Evolutionary conservation across 37 sponge, comb jelly and placozoan genomes (phyloP), one percentile per base, ranked within the genome.

Genomic region (Hexactinellida sp.): DNA sequence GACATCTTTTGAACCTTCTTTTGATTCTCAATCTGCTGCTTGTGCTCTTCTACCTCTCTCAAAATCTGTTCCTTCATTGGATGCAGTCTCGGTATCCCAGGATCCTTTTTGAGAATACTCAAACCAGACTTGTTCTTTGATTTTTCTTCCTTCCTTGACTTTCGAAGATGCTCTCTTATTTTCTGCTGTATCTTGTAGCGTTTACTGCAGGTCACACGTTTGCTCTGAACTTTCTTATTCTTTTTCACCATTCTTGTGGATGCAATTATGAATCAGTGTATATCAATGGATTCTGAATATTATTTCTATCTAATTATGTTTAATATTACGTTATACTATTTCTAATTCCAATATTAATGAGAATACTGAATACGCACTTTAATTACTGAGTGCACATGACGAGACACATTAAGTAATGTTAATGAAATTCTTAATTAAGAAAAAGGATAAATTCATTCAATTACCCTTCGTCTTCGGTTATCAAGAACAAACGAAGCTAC

Each of bases 21-120:
- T 85, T 47, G 52, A 19, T 19, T 47, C 16, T 47, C 52, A 47
- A 87, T 87, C 51, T 86, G 63, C 76, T 87, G 84, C 54, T 92
- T 94, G 36, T 39, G 88, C 21, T 92, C 91, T 38, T 94, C 91
- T 47, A 93, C 41, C 82, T 96, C 88, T 82, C 89, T 87, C 86
- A 96, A 38, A 5, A 96, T 84, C 84, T 92, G 88, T 38, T 96
- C 96, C 76, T 94, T 94, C 36, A 94, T 92, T 7, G 96, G 96
- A 83, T 88, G 94, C 37, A 94, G 90, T 83, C 94, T 96, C 21
- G 96, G 96, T 19, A 96, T 96, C 16, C 96, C 96, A 24, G 96
- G 95, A 39, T 96, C 96, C 52, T 96, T 96, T 83, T 92, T 94
- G 82, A 88, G 36, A 0, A 30, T 16, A 84, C 21, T 16, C 84